Conservation (phyloP, 2,888 invertebrate species). For the Seira sanloemensis region DNA sequence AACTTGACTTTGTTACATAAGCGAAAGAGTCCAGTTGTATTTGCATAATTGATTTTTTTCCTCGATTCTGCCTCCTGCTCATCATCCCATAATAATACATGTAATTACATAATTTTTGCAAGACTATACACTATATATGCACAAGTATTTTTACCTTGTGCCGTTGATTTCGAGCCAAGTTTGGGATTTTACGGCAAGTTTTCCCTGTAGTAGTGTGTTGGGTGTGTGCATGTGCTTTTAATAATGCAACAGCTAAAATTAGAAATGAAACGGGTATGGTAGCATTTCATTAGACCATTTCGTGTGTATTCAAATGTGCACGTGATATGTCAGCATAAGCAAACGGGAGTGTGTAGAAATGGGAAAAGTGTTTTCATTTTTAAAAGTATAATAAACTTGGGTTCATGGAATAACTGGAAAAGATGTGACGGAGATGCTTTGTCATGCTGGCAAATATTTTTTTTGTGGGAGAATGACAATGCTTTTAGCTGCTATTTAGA, state of each 20-base stretch:
- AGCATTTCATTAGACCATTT: background rate
- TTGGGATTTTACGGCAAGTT: no score
- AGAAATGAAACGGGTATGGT: background rate
- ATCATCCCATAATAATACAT: background rate
- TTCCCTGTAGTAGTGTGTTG: no score
- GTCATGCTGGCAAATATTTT: slow-evolving; percentile 7
- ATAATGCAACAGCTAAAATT: background rate
- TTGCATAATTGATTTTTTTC: background rate
- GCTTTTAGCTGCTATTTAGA: background rate
- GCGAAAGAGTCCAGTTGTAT: background rate
- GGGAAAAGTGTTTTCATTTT: background rate
- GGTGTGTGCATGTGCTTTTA: no score
- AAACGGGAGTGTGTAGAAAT: slow-evolving; percentile 1
- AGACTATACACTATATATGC: no score
- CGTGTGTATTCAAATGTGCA: background rate
- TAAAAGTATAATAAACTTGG: background rate
- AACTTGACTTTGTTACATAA: background rate
- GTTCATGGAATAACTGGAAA: background rate
- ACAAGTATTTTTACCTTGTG: no score
- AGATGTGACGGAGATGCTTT: background rate
- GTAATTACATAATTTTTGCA: background rate
- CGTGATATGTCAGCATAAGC: background rate
- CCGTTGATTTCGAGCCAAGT: no score
- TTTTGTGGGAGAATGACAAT: background rate
- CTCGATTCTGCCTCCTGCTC: background rate